Evolutionary conservation across 2,797 vertebrate species (phyloP).

Genomic region (Gymnodraco acuticeps): DNA sequence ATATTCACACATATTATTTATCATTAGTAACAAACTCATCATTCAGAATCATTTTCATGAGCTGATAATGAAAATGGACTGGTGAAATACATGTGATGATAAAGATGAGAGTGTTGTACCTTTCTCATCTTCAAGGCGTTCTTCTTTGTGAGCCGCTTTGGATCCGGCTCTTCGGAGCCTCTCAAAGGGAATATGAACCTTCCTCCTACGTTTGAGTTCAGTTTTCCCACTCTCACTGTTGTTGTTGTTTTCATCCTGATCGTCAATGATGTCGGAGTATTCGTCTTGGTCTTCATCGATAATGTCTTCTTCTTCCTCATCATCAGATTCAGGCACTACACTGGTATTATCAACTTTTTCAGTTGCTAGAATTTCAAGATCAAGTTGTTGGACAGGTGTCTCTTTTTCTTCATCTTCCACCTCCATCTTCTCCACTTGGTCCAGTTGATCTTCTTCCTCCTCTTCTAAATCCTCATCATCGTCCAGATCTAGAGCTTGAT

Average conservation of each 20-base stretch:
- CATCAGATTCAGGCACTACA: constrained; percentile 2
- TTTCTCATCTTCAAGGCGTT: constrained; percentile 50
- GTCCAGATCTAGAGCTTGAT: neutral
- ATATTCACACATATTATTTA: constrained; percentile 8
- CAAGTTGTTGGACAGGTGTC: constrained; percentile 18
- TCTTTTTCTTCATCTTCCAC: constrained; percentile 34
- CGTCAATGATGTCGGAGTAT: constrained; percentile 33
- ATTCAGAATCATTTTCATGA: constrained; percentile 35
- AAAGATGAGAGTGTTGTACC: constrained; percentile 63
- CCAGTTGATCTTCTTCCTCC: constrained; percentile 17
- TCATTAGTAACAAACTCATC: constrained; percentile 13
- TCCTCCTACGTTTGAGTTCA: constrained; percentile 48
- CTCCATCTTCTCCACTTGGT: constrained; percentile 8
- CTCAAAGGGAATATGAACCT: constrained; percentile 33
- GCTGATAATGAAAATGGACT: constrained; percentile 25
- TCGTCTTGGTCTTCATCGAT: constrained; percentile 22
- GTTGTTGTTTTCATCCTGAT: constrained; percentile 74
- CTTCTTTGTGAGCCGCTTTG: constrained; percentile 40
- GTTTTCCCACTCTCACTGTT: constrained; percentile 69
- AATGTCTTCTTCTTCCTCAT: constrained; percentile 35
- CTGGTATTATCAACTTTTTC: constrained; percentile 32
- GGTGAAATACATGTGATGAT: constrained; percentile 24
- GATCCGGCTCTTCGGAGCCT: constrained; percentile 34
- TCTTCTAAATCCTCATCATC: neutral
- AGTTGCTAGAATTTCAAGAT: constrained; percentile 35